Evolutionary conservation across 1,140 invertebrate genomes (phyloP), one percentile per base, ranked within the genome.

Genomic region (Eufriesea mexicana): DNA sequence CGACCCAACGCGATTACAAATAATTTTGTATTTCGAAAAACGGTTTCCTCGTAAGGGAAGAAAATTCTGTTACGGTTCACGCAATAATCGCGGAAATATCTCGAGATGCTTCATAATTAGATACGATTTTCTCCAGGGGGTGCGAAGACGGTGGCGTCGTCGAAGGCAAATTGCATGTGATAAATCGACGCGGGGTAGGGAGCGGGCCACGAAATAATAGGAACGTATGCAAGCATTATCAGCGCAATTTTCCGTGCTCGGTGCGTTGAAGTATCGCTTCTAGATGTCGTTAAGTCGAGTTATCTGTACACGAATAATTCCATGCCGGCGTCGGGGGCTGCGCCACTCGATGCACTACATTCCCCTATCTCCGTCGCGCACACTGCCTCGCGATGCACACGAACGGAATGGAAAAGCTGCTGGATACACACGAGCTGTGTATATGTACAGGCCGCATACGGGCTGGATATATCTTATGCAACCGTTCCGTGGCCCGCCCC

Each of bases 241-340:
- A 71, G 75, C n/a, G 66, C 59, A 79, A 84, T 79, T 79, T 84
- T 84, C 77, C 77, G 25, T 51, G 67, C 59, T 8, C 57, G 55
- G 68, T 79, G 82, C 82, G 77, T 84, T 84, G 59, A 84, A 75
- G 83, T 83, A 81, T 83, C 83, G 83, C 67, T 76, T 72, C 64
- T 84, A 62, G 81, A 78, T 74, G 84, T 82, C 83, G 79, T 80
- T 85, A 86, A 85, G 75, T 85, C 85, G 71, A 86, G 77, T 86
- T 86, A 86, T 86, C 85, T 81, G 75, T 64, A 55, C 77, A 54
- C 71, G 83, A 81, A 81, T 85, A 84, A 85, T 86, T 78, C 83
- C 55, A 74, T n/a, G 64, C 64, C 35, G 42, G 51, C 51, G 51
- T 54, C 51, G 51, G 12, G 9, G 51, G 18, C 47, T 47, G 51